These are phyloP conservation scores for Andrena dorsata DNA, from an alignment of 2,888 invertebrate genomes.

Conservation along the genomic window DNA sequence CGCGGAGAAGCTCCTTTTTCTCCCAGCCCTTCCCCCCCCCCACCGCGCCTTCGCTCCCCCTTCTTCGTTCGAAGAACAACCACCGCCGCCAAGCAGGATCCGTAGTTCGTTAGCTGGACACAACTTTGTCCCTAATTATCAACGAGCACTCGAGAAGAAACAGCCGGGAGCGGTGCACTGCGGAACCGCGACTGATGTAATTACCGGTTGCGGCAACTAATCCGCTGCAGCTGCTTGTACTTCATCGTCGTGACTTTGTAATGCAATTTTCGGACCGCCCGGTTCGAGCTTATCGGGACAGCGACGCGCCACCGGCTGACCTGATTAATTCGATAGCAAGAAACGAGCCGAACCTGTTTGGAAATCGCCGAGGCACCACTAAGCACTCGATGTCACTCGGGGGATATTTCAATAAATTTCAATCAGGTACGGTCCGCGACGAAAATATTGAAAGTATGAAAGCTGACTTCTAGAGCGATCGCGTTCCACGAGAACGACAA, in stretches of 20 bases:
- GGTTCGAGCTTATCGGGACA: slow-evolving; percentile 16
- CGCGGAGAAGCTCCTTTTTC: not conserved
- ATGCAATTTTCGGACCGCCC: slow-evolving; percentile 24
- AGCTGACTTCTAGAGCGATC: not conserved
- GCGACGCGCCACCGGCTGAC: not conserved
- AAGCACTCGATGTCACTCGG: not conserved
- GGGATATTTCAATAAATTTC: not conserved
- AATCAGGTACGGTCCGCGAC: not conserved
- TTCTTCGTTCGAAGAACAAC: slow-evolving; percentile 28
- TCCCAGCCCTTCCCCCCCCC: not conserved
- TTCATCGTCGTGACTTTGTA: slow-evolving; percentile 37
- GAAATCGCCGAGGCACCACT: slow-evolving; percentile 8
- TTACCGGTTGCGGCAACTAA: slow-evolving; percentile 55
- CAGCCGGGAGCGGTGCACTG: slow-evolving; percentile 1
- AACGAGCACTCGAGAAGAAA: slow-evolving; percentile 56
- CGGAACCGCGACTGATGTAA: slow-evolving; percentile 43
- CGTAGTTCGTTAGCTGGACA: slow-evolving; percentile 55
- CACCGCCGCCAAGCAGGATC: slow-evolving; percentile 20
- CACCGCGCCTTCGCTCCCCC: not conserved
- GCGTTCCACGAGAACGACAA: not conserved
- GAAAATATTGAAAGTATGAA: not conserved
- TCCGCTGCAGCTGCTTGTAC: slow-evolving; percentile 28
- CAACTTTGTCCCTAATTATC: slow-evolving; percentile 68
- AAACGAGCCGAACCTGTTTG: slow-evolving; percentile 3
- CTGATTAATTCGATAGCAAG: slow-evolving; percentile 3